Evolutionary conservation across 1,140 invertebrate genomes (phyloP), one percentile per base, ranked within the genome.

Genomic region (Nebria ingens): DNA sequence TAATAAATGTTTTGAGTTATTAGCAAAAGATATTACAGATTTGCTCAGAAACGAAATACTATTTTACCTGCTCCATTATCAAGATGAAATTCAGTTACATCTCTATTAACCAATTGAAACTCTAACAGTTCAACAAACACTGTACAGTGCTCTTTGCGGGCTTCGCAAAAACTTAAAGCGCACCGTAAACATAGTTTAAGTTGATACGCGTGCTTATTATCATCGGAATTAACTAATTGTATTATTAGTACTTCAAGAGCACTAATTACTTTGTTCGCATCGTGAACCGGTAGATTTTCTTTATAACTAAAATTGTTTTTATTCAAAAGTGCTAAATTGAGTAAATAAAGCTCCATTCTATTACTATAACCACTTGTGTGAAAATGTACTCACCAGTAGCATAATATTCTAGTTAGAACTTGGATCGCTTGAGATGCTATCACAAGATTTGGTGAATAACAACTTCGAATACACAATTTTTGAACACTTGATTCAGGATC

Each of bases 221-320:
- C 71, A 23, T 75, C 61, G 2, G 65, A 61, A 54, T 58, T 65
- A 21, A 66, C 70, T 1, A 87, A 69, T 0, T 85, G 67, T n/a
- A 87, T 75, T 9, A 89, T 82, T 17, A 89, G 65, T 2, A 83
- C 83, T 68, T 89, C 85, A 9, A 87, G 68, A 20, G 79, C 40
- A 45, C 15, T 45, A 58, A 83, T 79, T 2, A 84, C 70, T 59
- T 84, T 78, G 42, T 81, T 73, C 1, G 76, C 73, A n/a, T 78
- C 77, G 55, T 78, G 75, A 12, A 79, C 78, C 21, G 81, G 79
- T 15, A 85, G 64, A 25, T 71, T 72, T 69, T 86, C 83, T 65
- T 82, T 76, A 56, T 83, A 85, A 62, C 84, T 86, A 56, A 54
- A 42, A 60, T 4, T 40, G 25, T n/a, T n/a, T n/a, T n/a, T n/a